Percentiles rank a stretch among this genome's conserved stretches.
Evolutionary conservation across 2,113 vertebrate species (phyloP).

Genomic region (western clawed frog (Xenopus tropicalis)): UCB_Xtro_10.0 CM004447.2:136364501-136365000

Average conservation of each 20-base stretch:
- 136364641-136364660: slow-evolving; percentile 39
- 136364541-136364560: slow-evolving; percentile 35
- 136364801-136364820: slow-evolving; percentile 9
- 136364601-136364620: slow-evolving; percentile 39
- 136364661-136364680: slow-evolving; percentile 47
- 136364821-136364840: slow-evolving; percentile 5
- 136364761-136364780: slow-evolving; percentile 39
- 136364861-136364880: neutral
- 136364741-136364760: slow-evolving; percentile 37
- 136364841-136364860: slow-evolving; percentile 3
- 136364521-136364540: slow-evolving; percentile 27
- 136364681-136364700: slow-evolving; percentile 38
- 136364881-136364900: neutral
- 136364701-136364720: slow-evolving; percentile 42
- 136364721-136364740: slow-evolving; percentile 31
- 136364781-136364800: slow-evolving; percentile 29
- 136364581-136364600: slow-evolving; percentile 44
- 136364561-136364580: slow-evolving; percentile 41
- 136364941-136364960: no score
- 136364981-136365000: no score
- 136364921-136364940: no score
- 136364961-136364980: no score
- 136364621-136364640: slow-evolving; percentile 33
- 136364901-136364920: no score
- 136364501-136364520: no score